A percentile compares a stretch with the other conserved stretches of the same genome.
phyloP scores from a whole-genome alignment of 2,113 vertebrate genomes.

The Anhinga rufa region DNA sequence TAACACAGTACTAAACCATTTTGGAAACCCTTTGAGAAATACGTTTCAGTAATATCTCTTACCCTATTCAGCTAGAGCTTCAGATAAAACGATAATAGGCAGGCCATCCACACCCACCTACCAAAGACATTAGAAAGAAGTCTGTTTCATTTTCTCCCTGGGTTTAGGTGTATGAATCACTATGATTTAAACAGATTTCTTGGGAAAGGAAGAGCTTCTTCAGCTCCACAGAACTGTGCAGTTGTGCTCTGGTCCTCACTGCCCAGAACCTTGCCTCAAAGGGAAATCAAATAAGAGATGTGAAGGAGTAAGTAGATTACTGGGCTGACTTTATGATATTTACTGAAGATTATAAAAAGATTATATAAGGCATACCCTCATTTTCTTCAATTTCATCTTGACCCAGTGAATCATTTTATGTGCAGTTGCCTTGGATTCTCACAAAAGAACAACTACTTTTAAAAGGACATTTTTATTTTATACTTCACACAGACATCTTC shows the following conservation, averaged over 20 bases:
- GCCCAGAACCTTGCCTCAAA: neutral
- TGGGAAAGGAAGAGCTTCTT: neutral
- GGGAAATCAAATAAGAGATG: slow-evolving; percentile 29
- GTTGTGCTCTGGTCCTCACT: neutral
- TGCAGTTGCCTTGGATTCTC: neutral
- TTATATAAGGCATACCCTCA: neutral
- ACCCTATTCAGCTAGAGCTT: neutral
- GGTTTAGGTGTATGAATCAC: neutral
- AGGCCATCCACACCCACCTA: neutral
- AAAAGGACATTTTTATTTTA: neutral
- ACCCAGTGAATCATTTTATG: neutral
- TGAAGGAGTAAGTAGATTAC: slow-evolving; percentile 29
- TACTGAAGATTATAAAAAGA: neutral
- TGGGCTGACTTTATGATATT: neutral
- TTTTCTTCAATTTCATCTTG: neutral
- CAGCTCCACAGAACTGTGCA: neutral
- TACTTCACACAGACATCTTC: neutral
- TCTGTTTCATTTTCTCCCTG: neutral
- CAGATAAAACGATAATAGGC: neutral
- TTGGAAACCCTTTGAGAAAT: neutral
- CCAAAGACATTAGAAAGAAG: neutral
- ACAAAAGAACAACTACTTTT: neutral
- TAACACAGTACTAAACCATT: neutral
- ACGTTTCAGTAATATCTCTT: neutral
- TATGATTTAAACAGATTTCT: neutral